Percentiles rank a stretch among this genome's conserved stretches.
These are phyloP conservation scores for Agonopterix alstromeriana DNA, from an alignment of 2,888 invertebrate species.

Conservation along the genomic window DNA sequence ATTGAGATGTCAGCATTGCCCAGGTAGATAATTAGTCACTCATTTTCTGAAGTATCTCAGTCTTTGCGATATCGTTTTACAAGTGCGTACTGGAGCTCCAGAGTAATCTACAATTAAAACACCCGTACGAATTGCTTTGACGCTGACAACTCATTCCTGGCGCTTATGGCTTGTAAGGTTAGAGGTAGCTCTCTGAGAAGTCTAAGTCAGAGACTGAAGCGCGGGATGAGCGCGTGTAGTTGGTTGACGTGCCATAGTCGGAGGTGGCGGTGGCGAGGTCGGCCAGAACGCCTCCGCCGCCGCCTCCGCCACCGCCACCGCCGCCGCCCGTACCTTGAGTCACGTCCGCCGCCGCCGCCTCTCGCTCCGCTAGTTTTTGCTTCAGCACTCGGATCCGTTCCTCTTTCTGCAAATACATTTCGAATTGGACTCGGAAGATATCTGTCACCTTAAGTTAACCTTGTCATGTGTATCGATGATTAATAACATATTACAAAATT, in stretches of 20 bases:
- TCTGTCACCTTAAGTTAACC: too few relatives aligned
- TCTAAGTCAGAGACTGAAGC: constrained; percentile 92
- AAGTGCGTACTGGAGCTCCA: too few relatives aligned
- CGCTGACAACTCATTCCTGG: too few relatives aligned
- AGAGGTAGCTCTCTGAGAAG: constrained; percentile 92
- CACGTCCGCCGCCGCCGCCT: constrained; percentile 77
- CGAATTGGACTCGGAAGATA: too few relatives aligned
- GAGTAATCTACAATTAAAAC: too few relatives aligned
- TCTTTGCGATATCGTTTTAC: too few relatives aligned
- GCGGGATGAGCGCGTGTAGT: constrained; percentile 87
- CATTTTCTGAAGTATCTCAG: too few relatives aligned
- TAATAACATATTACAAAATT: too few relatives aligned
- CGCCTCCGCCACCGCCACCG: constrained; percentile 75
- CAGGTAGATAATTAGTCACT: too few relatives aligned
- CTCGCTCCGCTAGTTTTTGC: constrained; percentile 87
- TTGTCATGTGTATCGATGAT: too few relatives aligned
- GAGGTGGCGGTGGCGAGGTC: constrained; percentile 89
- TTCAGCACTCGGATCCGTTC: constrained; percentile 90
- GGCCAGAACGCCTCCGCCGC: constrained; percentile 79
- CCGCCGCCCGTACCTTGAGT: constrained; percentile 83
- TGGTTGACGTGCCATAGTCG: constrained; percentile 85
- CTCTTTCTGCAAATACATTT: constrained; percentile 82
- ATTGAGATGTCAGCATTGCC: too few relatives aligned
- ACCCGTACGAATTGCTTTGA: too few relatives aligned
- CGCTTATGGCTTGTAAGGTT: constrained; percentile 14